Evolutionary conservation across 2,113 vertebrate genomes (phyloP).

Genomic region (Bombycilla garrulus): DNA sequence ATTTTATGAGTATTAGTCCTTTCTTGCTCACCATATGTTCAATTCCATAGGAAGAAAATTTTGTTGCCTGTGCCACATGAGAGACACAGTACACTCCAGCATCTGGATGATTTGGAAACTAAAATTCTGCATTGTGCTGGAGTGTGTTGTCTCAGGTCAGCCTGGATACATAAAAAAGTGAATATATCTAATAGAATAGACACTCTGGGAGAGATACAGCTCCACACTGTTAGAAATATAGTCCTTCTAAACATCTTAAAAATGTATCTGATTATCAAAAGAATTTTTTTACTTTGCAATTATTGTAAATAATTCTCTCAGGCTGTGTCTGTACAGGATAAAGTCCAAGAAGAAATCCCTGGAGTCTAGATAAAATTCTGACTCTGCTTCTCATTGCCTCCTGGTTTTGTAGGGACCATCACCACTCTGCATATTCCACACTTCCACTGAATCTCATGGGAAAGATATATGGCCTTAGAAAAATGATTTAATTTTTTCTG

Average conservation of each 20-base stretch:
- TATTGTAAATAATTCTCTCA: background rate
- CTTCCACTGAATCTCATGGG: background rate
- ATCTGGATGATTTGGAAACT: background rate
- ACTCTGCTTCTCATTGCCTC: background rate
- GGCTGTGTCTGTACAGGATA: background rate
- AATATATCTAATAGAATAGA: background rate
- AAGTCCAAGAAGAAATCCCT: background rate
- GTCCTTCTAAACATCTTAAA: background rate
- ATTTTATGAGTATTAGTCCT: background rate
- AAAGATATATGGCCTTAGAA: background rate
- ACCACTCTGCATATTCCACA: background rate
- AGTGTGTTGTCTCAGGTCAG: background rate
- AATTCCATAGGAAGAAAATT: background rate
- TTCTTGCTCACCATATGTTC: background rate
- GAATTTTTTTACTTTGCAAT: rapidly evolving
- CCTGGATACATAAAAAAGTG: background rate
- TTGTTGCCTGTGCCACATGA: background rate
- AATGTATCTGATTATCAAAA: background rate
- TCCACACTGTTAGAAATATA: background rate
- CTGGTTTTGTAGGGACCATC: background rate
- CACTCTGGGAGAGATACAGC: background rate
- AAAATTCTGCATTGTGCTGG: background rate
- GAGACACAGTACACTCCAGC: background rate
- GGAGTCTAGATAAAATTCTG: background rate
- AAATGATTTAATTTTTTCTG: background rate